These are phyloP conservation scores for Notamacropus eugenii DNA, from an alignment of 2,797 vertebrate species.

Conservation along the genomic window DNA sequence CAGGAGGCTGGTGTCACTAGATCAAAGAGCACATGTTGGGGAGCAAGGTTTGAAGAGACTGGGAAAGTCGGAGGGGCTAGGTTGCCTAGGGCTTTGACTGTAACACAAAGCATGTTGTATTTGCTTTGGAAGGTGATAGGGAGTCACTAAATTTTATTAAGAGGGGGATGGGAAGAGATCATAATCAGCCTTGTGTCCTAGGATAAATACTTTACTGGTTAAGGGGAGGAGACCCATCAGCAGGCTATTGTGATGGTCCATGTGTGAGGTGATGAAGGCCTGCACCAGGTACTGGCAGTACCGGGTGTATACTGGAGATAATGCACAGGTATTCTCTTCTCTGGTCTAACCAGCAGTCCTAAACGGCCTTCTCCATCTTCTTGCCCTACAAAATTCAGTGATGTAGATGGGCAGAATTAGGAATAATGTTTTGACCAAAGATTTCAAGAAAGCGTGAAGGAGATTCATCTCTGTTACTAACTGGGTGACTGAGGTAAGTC, in stretches of 20 bases:
- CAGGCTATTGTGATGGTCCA: not conserved
- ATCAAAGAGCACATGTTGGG: not conserved
- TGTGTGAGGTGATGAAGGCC: not conserved
- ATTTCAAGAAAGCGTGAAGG: conserved; percentile 18
- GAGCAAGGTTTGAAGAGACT: not conserved
- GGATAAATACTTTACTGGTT: not conserved
- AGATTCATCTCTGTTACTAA: conserved; percentile 6
- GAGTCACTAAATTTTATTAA: not conserved
- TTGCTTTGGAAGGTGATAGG: not conserved
- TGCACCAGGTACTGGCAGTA: not conserved
- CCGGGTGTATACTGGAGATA: not conserved
- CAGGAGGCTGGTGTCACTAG: not conserved
- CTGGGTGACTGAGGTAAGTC: conserved; percentile 18
- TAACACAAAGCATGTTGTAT: not conserved
- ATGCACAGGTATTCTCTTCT: not conserved
- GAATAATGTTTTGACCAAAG: conserved; percentile 46
- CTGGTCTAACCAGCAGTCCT: not conserved
- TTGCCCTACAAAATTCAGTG: not conserved
- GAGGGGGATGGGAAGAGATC: not conserved
- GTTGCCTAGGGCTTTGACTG: not conserved
- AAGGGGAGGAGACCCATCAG: not conserved
- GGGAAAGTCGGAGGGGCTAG: not conserved
- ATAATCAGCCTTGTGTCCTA: not conserved
- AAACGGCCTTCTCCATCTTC: not conserved
- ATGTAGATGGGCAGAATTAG: conserved; percentile 16